These are phyloP conservation scores for Sakesphorus luctuosus DNA, from an alignment of 2,113 vertebrate species.

Conservation along the genomic window DNA sequence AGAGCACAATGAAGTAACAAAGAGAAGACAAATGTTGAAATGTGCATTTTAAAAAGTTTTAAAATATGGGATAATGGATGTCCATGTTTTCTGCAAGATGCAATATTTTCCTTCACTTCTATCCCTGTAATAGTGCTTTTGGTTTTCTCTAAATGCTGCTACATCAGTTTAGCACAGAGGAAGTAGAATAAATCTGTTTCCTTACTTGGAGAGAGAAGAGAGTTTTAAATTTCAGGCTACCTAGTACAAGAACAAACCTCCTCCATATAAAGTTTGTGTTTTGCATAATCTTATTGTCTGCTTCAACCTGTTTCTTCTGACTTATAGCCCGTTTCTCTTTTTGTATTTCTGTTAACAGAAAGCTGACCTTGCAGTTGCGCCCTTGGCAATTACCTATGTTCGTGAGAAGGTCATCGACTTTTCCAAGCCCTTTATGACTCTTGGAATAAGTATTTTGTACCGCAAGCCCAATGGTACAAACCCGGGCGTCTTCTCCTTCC, in stretches of 20 bases:
- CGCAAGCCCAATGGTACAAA: constrained; percentile 99
- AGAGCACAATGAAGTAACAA: not conserved
- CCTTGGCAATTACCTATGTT: constrained; percentile 96
- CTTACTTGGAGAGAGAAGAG: not conserved
- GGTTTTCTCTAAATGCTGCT: not conserved
- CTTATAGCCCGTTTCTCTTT: constrained; percentile 71
- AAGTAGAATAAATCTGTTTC: constrained; percentile 22
- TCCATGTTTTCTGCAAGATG: not conserved
- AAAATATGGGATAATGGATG: not conserved
- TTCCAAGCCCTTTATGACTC: constrained; percentile 99
- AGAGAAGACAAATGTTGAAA: not conserved
- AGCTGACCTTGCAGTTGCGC: constrained; percentile 99
- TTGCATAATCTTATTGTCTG: constrained; percentile 79
- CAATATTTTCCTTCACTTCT: not conserved
- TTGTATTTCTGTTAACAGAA: constrained; percentile 89
- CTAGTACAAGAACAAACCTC: constrained; percentile 57
- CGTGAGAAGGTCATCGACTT: constrained; percentile 99
- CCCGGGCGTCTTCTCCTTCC: constrained; percentile 99
- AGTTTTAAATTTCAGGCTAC: constrained; percentile 72
- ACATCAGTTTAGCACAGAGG: not conserved
- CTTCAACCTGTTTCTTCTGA: constrained; percentile 71
- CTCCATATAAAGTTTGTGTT: constrained; percentile 74
- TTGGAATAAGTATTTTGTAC: constrained; percentile 99
- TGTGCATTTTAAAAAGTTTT: not conserved
- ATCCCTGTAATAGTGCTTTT: not conserved